Evolutionary conservation across 2,113 vertebrate genomes (phyloP), one percentile per base, ranked within the genome.

Genomic region (Apodemus speciosus): DNA sequence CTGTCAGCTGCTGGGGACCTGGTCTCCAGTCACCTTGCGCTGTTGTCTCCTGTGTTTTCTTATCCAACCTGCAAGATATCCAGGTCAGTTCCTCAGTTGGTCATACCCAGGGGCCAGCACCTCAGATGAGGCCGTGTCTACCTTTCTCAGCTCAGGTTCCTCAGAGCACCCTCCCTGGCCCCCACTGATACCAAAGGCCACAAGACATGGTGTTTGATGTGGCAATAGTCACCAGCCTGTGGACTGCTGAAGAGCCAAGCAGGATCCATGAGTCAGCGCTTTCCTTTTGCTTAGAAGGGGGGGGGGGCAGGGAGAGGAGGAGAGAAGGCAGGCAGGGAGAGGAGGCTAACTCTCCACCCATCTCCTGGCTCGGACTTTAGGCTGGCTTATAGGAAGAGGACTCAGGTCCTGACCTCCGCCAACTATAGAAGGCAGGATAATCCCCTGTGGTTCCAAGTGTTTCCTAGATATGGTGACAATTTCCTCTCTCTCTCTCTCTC

Each of bases 401-500:
- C 66, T 40, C 4, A 0, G 8, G 56, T 10, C n/a, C 40, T 68
- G 16, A 11, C 30, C 35, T n/a, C 51, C 20, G 7, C 15, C 15
- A 81, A 40, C 38, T 38, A 38, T 1, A n/a, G 30, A 66, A 40
- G 66, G 60, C 49, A 68, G 53, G 21, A 7, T n/a, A 92, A 40
- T n/a, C 20, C 51, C 68, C 35, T 16, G 2, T 25, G n/a, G 8
- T 46, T 23, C 60, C 10, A n/a, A 58, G 32, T 5, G 16, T 86
- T 14, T 49, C 51, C 51, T 88, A 18, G 21, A 23, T 38, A 30
- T 20, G 46, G 83, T 6, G 23, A 43, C 20, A 14, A 38, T 11
- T 53, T 69, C 25, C 3, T n/a, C n/a, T n/a, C n/a, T n/a, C n/a
- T n/a, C n/a, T n/a, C n/a, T n/a, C n/a, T n/a, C n/a, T n/a, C n/a